These are phyloP conservation scores for Oscheius onirici DNA, from an alignment of 2,888 invertebrate genomes.

Conservation along the genomic window DNA sequence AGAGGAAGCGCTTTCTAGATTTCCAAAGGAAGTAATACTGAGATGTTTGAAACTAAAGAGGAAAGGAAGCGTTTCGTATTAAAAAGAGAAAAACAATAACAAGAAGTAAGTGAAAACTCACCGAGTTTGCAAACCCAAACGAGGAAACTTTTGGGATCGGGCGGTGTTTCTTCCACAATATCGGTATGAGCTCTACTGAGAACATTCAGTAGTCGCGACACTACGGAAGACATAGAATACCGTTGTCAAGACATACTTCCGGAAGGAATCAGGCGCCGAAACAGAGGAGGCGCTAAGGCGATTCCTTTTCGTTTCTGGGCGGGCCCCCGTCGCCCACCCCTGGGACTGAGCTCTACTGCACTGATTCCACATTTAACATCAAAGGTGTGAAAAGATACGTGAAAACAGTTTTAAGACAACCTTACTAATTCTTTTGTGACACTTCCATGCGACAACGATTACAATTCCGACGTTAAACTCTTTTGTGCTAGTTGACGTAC, in stretches of 20 bases:
- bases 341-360: conserved; percentile 19
- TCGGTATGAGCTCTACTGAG: conserved; percentile 47
- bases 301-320: conserved; percentile 32
- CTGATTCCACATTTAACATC: conserved; percentile 24
- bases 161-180: conserved; percentile 43
- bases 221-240: conserved; percentile 52
- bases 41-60: neutral
- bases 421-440: neutral
- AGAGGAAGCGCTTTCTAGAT: neutral
- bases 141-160: conserved; percentile 51
- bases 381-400: conserved; percentile 6
- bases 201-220: conserved; percentile 54
- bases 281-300: conserved; percentile 32
- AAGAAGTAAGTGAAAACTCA: conserved; percentile 27
- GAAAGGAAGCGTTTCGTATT: neutral
- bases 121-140: conserved; percentile 55
- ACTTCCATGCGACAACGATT: neutral
- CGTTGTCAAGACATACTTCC: conserved; percentile 30
- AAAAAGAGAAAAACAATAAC: neutral
- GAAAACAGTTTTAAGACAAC: neutral
- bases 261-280: conserved; percentile 17
- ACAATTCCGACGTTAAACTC: neutral
- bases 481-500: too few relatives aligned
- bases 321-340: conserved; percentile 27
- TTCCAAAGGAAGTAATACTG: neutral